Base-by-base conservation (phyloP, 2,888 invertebrate species). In the Ornithoptera alexandrae region DNA sequence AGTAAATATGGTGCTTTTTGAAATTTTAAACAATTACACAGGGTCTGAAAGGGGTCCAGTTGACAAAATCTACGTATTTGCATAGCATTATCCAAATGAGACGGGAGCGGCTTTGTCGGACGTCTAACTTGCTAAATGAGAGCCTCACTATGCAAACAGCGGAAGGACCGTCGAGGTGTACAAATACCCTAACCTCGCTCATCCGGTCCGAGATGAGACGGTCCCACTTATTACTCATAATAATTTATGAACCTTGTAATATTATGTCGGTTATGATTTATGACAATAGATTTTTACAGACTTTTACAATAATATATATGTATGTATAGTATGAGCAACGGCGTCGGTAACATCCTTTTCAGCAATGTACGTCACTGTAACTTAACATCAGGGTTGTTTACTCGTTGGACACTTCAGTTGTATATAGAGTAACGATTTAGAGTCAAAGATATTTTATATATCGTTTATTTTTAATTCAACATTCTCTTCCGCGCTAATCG, bases 81-180 rank as follows among this genome's bases (percentile, higher is more conserved):
- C 85, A 77, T 80, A 84, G 79, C 79, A 89, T 90, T 90, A 90
- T 84, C 83, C 86, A 87, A 90, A 90, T 88, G 86, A 88, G 87
- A 80, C 81, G 78, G 83, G 76, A 74, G 77, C 77, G 81, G 84
- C 80, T 81, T 81, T 79, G 77, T 79, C 79, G 84, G 83, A 83
- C 84, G 81, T 84, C 81, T 86, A 87, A 87, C 88, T 88, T 86
- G 79, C 83, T 86, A 90, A 90, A 90, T 86, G 88, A 87, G 88
- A 85, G 84, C 79, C 80, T 84, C 83, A 81, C 85, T 86, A 78
- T 82, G 84, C 82, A 86, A 86, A 89, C 83, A 87, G 75, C 71
- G 78, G 76, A 78, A 77, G 74, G 77, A 82, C 76, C 79, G 75
- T 77, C 76, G 78, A 61, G 60, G 58, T 74, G 72, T 64, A 72